A percentile compares a stretch with the other conserved stretches of the same genome.
phyloP scores from a whole-genome alignment of 2,113 vertebrate species.

The Pseudopodoces humilis region DNA sequence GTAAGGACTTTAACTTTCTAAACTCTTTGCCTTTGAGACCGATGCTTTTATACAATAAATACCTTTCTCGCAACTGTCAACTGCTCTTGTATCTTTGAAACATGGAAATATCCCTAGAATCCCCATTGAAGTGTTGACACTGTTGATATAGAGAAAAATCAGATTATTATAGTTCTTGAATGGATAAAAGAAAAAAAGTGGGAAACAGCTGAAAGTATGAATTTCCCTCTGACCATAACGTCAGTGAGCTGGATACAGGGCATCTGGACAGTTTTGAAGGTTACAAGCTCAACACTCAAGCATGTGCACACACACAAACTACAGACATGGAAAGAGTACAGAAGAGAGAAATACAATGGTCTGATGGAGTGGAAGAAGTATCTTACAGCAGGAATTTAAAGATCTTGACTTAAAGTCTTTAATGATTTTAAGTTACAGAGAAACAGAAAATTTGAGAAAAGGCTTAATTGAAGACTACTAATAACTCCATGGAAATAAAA shows the following conservation, averaged over 20 bases:
- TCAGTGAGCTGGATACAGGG: too few relatives aligned
- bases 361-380: neutral
- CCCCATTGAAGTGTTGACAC: too few relatives aligned
- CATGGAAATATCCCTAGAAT: too few relatives aligned
- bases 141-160: neutral
- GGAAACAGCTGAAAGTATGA: neutral
- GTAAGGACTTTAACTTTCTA: too few relatives aligned
- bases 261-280: neutral
- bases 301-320: neutral
- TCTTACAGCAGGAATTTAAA: neutral
- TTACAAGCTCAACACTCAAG: neutral
- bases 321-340: neutral
- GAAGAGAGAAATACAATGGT: neutral
- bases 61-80: too few relatives aligned
- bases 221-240: neutral
- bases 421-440: neutral
- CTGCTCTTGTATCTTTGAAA: too few relatives aligned
- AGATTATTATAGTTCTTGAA: neutral
- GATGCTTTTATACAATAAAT: too few relatives aligned
- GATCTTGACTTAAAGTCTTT: neutral
- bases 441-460: neutral
- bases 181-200: neutral
- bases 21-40: too few relatives aligned
- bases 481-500: neutral
- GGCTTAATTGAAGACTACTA: neutral